Percentiles rank a stretch among this genome's conserved stretches.
Conservation (phyloP, 1,140 invertebrate species). For the Lasioglossum albipes region DNA sequence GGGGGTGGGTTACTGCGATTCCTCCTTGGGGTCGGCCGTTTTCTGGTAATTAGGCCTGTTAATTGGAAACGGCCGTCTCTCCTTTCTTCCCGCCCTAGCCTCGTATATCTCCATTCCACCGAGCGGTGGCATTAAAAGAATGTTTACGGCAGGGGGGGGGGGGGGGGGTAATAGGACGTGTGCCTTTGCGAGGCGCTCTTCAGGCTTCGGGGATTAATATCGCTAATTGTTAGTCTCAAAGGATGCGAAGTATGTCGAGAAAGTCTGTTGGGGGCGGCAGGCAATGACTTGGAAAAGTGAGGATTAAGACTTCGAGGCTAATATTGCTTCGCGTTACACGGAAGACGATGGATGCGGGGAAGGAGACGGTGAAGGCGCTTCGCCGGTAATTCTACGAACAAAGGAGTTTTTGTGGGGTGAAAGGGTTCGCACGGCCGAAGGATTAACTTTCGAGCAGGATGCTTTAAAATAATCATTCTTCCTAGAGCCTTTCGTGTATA, state of each 20-base stretch:
- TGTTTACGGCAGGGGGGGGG: constrained; percentile 68
- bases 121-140: constrained; percentile 60
- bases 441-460: constrained; percentile 11
- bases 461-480: neutral
- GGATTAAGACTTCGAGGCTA: constrained; percentile 65
- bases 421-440: neutral
- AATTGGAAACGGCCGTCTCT: constrained; percentile 65
- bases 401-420: constrained; percentile 24
- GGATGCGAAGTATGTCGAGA: constrained; percentile 51
- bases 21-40: constrained; percentile 55
- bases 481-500: neutral
- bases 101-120: constrained; percentile 35
- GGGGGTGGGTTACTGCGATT: constrained; percentile 22
- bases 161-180: constrained; percentile 64
- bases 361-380: constrained; percentile 30
- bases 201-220: constrained; percentile 69
- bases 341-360: constrained; percentile 35
- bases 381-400: constrained; percentile 21
- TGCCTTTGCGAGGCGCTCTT: constrained; percentile 47
- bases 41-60: constrained; percentile 71
- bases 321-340: constrained; percentile 44
- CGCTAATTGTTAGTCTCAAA: constrained; percentile 74
- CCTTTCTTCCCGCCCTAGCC: neutral
- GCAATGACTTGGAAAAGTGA: constrained; percentile 69
- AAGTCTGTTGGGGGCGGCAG: constrained; percentile 31